A percentile compares a stretch with the other conserved stretches of the same genome.
Evolutionary conservation across 2,797 vertebrate species (phyloP).

Genomic region (Chrosomus eos): DNA sequence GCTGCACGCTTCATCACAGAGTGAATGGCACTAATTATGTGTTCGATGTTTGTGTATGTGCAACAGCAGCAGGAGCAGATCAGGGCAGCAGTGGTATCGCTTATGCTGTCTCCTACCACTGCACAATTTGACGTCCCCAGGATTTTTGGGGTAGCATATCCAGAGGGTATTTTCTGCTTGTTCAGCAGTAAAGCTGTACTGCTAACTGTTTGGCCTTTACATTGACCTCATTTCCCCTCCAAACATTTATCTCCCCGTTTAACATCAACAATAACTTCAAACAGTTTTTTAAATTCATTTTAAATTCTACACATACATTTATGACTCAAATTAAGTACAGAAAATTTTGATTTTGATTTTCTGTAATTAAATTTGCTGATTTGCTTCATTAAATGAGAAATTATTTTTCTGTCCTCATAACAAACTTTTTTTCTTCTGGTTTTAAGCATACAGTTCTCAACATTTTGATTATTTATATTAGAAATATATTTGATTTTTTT

Average conservation of each 20-base stretch:
- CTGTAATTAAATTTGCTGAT: neutral
- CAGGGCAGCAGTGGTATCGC: conserved; percentile 23
- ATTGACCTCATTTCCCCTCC: conserved; percentile 29
- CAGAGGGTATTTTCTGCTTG: conserved; percentile 14
- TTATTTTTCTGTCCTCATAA: neutral
- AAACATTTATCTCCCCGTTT: conserved; percentile 6
- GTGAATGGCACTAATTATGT: conserved; percentile 49
- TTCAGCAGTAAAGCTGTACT: conserved; percentile 46
- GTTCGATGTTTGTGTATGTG: conserved; percentile 29
- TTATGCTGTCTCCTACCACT: conserved; percentile 34
- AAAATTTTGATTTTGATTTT: neutral
- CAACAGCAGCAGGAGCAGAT: conserved; percentile 3
- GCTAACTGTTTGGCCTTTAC: conserved; percentile 46
- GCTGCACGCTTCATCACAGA: conserved; percentile 37
- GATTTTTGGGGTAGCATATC: conserved; percentile 42
- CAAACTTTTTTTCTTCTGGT: neutral
- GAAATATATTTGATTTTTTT: neutral
- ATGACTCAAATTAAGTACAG: neutral
- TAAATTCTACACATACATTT: neutral
- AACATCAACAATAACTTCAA: neutral
- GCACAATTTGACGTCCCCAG: conserved; percentile 42
- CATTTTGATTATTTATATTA: neutral
- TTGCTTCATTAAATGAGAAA: neutral
- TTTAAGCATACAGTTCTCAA: neutral
- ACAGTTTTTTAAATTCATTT: neutral